Percentiles rank a stretch among this genome's conserved stretches.
These are phyloP conservation scores for Parazoanthus atlanticus DNA, from an alignment of 92 coral and sea anemone genomes.

Conservation along the genomic window DNA sequence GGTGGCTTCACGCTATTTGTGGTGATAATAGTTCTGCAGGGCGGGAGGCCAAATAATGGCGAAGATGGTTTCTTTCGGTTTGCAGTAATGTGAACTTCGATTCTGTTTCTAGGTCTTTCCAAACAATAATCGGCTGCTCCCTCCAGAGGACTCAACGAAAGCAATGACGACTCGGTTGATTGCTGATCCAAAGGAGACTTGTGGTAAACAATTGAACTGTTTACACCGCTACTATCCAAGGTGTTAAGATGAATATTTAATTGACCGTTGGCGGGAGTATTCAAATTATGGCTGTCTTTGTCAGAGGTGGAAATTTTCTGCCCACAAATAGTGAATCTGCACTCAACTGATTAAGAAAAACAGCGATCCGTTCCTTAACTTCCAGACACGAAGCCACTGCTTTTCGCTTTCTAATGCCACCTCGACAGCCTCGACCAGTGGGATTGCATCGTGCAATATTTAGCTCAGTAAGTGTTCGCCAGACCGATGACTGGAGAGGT, in stretches of 20 bases:
- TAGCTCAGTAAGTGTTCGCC: not conserved
- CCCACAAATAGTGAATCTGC: not conserved
- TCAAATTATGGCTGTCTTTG: not conserved
- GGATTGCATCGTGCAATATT: not conserved
- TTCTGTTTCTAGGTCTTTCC: no score
- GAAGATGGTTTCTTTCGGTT: no score
- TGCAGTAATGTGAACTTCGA: no score
- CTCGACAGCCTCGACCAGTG: not conserved
- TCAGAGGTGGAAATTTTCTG: not conserved
- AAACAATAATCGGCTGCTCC: no score
- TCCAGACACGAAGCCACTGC: not conserved
- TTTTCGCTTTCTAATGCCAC: not conserved
- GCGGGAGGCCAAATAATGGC: not conserved
- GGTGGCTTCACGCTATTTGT: not conserved
- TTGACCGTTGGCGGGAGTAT: not conserved
- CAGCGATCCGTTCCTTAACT: not conserved
- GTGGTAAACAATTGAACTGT: no score
- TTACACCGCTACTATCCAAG: no score
- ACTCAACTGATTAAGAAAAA: not conserved
- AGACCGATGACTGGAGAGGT: not conserved
- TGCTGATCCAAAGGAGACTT: no score
- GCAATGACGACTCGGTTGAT: no score
- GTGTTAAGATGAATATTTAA: not conserved
- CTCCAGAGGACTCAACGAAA: no score
- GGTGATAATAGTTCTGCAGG: not conserved